Conservation (phyloP, 2,113 vertebrate genomes). For the Odocoileus virginianus region DNA sequence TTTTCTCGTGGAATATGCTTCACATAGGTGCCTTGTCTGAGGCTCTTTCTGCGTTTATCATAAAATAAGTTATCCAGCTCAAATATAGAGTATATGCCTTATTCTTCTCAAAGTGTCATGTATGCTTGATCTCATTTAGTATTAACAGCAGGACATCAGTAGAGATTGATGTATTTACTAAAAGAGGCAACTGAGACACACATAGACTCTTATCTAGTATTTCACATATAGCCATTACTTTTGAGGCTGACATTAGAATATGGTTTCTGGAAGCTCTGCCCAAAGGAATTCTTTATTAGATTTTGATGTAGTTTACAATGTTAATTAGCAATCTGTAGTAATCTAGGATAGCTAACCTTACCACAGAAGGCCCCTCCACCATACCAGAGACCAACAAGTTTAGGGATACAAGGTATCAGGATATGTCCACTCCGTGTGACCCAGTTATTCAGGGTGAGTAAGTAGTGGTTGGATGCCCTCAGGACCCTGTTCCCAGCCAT, state of each 20-base stretch:
- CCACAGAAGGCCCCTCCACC: not conserved
- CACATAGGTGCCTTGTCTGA: not conserved
- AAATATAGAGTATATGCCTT: not conserved
- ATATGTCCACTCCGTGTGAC: not conserved
- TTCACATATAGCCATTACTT: not conserved
- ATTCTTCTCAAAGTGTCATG: not conserved
- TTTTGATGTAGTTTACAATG: not conserved
- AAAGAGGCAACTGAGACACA: not conserved
- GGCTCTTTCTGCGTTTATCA: not conserved
- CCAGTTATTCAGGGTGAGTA: not conserved
- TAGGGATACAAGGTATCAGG: not conserved
- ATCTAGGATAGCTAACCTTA: not conserved
- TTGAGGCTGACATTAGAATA: not conserved
- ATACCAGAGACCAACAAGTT: not conserved
- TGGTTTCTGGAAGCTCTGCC: not conserved
- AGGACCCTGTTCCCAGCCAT: not conserved
- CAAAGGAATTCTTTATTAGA: not conserved
- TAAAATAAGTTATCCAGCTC: not conserved
- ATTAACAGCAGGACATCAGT: not conserved
- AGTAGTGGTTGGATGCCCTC: not conserved
- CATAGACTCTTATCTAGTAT: not conserved
- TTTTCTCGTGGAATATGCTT: not conserved
- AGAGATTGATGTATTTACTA: not conserved
- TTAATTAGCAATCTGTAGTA: not conserved
- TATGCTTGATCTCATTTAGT: slow-evolving; percentile 15